phyloP scores from a whole-genome alignment of 2,888 invertebrate genomes.

The Hirtodrosophila alboralis region DNA sequence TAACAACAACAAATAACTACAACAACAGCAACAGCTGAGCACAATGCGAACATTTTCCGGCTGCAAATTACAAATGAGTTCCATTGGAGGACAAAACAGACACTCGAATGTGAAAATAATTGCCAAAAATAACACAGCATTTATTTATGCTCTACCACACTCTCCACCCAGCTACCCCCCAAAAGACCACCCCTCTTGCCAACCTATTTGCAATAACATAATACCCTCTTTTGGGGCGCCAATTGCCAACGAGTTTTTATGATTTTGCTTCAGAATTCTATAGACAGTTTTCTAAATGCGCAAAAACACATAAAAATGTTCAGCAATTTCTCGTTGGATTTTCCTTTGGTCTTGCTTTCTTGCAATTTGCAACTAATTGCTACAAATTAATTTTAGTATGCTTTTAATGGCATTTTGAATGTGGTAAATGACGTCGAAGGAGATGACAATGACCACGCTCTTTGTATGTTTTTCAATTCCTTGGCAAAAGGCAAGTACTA shows the following conservation, averaged over 20 bases:
- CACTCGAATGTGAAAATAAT: slow-evolving; percentile 78
- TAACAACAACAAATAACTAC: slow-evolving; percentile 26
- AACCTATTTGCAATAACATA: too few species aligned
- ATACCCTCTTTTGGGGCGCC: not conserved
- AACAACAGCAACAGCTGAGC: slow-evolving; percentile 49
- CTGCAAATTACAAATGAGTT: slow-evolving; percentile 78
- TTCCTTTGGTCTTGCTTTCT: slow-evolving; percentile 51
- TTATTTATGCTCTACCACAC: slow-evolving; percentile 72
- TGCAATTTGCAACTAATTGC: slow-evolving; percentile 80
- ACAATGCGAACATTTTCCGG: slow-evolving; percentile 44
- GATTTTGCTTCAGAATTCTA: slow-evolving; percentile 58
- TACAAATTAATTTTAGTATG: slow-evolving; percentile 80
- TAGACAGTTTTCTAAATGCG: slow-evolving; percentile 72
- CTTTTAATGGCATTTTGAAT: slow-evolving; percentile 80
- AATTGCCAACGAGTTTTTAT: slow-evolving; percentile 60
- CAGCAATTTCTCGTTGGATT: slow-evolving; percentile 61
- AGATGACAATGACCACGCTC: slow-evolving; percentile 63
- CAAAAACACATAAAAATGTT: slow-evolving; percentile 77
- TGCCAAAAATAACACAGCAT: slow-evolving; percentile 77
- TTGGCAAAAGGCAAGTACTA: slow-evolving; percentile 40
- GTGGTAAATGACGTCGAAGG: slow-evolving; percentile 64
- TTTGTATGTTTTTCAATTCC: slow-evolving; percentile 66
- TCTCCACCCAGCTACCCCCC: slow-evolving; percentile 3
- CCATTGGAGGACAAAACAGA: slow-evolving; percentile 51
- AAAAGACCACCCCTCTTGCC: too few species aligned